These are phyloP conservation scores for Lordiphosa collinella DNA, from an alignment of 1,140 invertebrate species.

Conservation along the genomic window DNA sequence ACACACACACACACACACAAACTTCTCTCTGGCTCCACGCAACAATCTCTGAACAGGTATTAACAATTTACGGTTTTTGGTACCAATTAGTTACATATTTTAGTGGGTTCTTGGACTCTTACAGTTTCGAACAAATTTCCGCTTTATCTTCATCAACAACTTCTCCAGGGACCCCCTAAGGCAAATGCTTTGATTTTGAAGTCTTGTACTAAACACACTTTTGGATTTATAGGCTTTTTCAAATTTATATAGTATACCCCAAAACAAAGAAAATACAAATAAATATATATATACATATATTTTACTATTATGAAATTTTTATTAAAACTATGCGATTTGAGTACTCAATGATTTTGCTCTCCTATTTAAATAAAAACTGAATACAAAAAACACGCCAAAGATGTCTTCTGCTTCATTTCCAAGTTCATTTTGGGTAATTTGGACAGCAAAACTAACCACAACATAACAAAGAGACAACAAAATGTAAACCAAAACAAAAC, in stretches of 20 bases:
- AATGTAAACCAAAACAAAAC: not conserved
- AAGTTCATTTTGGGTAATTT: conserved; percentile 49
- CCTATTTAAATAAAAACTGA: conserved; percentile 59
- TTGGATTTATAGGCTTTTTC: conserved; percentile 73
- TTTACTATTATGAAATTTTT: conserved; percentile 74
- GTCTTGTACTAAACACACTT: conserved; percentile 33
- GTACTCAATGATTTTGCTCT: conserved; percentile 72
- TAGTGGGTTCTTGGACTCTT: conserved; percentile 31
- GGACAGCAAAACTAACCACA: not conserved
- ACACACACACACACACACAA: conserved; percentile 32
- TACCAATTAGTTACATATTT: conserved; percentile 34
- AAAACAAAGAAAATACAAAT: conserved; percentile 24
- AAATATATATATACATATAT: conserved; percentile 55
- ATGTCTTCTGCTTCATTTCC: conserved; percentile 74
- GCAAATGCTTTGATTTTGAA: conserved; percentile 63
- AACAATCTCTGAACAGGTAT: conserved; percentile 25
- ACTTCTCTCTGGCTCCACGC: conserved; percentile 60
- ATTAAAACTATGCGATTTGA: conserved; percentile 62
- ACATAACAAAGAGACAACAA: not conserved
- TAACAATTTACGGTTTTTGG: conserved; percentile 18
- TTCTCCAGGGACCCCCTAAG: conserved; percentile 37
- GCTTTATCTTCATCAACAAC: conserved; percentile 17
- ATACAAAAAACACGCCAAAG: conserved; percentile 66
- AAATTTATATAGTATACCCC: conserved; percentile 66
- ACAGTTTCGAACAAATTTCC: conserved; percentile 8